Base-by-base conservation (phyloP, 2,797 vertebrate species). In the Enteromius trimaculatus region DNA sequence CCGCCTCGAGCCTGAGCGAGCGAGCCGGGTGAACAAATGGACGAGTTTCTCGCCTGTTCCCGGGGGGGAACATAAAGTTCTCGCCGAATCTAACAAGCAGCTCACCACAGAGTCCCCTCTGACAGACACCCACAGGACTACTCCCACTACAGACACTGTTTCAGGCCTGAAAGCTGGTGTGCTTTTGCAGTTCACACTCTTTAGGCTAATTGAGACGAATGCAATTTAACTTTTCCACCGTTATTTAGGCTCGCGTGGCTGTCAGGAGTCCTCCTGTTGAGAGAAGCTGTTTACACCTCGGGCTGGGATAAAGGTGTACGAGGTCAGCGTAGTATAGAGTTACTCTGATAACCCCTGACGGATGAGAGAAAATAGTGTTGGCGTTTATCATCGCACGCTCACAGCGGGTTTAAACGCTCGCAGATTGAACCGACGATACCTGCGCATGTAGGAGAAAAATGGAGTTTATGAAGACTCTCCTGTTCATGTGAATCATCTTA, bases 41-140 rank as follows among this genome's bases (percentile, higher is more conserved):
- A 83, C 51, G 70, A 76, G 87, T 72, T 88, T 87, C 85, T 86
- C 58, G 82, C 84, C 83, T 86, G 86, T 89, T 91, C 92, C 90
- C 88, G 51, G 84, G 93, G 92, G 75, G 47, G 93, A 91, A 86
- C 51, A 81, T 89, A 91, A 88, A 88, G 85, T 94, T 93, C 93
- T 92, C 91, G 93, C 92, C 69, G 81, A 85, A 84, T 83, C 86
- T 86, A 82, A 88, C 87, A 87, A 89, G 83, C 88, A 88, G 84
- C 84, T 86, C 83, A 88, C 85, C 84, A 87, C 83, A 58, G 66
- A 74, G 71, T 87, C 89, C 85, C 88, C 66, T 70, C 76, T 79
- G 89, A 88, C 82, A 64, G 65, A 82, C 84, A 88, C 85, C 80
- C 89, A 85, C 83, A 85, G 81, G 89, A 86, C 79, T 83, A 70